phyloP scores from a whole-genome alignment of 2,888 invertebrate genomes.

The Lypha dubia region DNA sequence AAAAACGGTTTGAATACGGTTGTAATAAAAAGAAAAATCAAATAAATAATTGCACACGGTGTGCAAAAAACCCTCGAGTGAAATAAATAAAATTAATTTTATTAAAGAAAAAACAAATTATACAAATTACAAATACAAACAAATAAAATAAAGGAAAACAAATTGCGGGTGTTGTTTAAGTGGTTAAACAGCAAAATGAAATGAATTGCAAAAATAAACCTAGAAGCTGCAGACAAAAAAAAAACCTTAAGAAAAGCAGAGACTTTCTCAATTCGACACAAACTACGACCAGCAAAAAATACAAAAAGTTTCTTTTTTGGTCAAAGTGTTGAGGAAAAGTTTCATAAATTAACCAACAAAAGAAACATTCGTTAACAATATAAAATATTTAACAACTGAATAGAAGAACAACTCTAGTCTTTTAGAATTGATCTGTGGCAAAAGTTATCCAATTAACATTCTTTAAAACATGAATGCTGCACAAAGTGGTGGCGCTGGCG shows the following conservation, averaged over 20 bases:
- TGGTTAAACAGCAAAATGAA: conserved; percentile 15
- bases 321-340: conserved; percentile 4
- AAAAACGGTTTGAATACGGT: conserved; percentile 19
- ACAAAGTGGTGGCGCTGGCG: conserved; percentile 82
- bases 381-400: conserved; percentile 28
- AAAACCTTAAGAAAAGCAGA: neutral
- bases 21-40: conserved; percentile 21
- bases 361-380: neutral
- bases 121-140: too few species aligned
- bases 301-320: neutral
- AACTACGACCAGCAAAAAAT: too few species aligned
- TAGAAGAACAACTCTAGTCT: conserved; percentile 1
- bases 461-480: conserved; percentile 81
- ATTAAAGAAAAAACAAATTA: conserved; percentile 1
- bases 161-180: conserved; percentile 10
- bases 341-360: neutral
- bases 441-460: neutral
- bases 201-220: conserved; percentile 29
- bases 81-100: conserved; percentile 22
- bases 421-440: neutral
- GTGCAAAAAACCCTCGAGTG: neutral
- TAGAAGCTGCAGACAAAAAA: neutral
- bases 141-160: neutral
- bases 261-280: neutral
- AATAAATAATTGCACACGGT: neutral